Evolutionary conservation across 1,140 invertebrate genomes (phyloP), one percentile per base, ranked within the genome.

Genomic region (Euura lappo): DNA sequence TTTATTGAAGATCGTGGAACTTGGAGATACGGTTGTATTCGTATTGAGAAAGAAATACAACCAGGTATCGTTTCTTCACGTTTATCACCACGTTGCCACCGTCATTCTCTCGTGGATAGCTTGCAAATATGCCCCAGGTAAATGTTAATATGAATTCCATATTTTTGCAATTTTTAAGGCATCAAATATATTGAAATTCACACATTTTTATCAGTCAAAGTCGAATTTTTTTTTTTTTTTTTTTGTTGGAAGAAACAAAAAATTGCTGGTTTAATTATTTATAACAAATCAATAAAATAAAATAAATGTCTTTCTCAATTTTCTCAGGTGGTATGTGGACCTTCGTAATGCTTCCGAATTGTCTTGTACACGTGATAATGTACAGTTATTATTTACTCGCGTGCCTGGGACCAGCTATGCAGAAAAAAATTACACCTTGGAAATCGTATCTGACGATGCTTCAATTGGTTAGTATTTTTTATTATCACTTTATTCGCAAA

Each of bases 401-500:
- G n/a, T 89, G 91, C n/a, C 81, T 92, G 75, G 95, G 95, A 69
- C 94, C 95, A 3, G 88, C 91, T 65, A 92, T 94, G 84, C 93
- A 94, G 86, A 93, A 91, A 80, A 96, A 92, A 83, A 86, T 97
- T 65, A 95, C 94, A 92, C 90, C 90, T 68, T 97, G 94, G 94
- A 97, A 97, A 88, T 95, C 93, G 84, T 96, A 97, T 86, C 89
- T 97, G 72, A 97, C 96, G 13, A 90, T 91, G 64, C 88, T 97
- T 68, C 96, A 97, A 90, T 92, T 97, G 92, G 94, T 89, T 88
- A n/a, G 73, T 75, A 70, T 28, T 28, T 28, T 28, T 28, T 28
- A 28, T 28, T 28, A 28, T 28, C 28, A 28, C 0, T 28, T 28
- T 28, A 28, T 28, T 28, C 28, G 28, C 28, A 28, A 28, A 28